Conservation (phyloP, 2,888 invertebrate genomes). For the Hyles lineata region DNA sequence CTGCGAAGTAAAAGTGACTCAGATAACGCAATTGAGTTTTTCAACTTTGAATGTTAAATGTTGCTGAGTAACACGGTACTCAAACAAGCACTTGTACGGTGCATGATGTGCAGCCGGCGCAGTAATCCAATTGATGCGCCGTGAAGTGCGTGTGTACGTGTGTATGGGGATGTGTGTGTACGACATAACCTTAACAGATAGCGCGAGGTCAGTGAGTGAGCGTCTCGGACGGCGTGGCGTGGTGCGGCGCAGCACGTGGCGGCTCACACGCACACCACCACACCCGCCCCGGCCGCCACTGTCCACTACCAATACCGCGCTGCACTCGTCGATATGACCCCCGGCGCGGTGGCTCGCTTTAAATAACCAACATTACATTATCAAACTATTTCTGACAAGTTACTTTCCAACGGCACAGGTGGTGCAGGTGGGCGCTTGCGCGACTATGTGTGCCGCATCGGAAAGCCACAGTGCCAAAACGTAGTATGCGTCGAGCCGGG, state of each 20-base stretch:
- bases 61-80: background rate
- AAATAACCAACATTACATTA: conserved; percentile 5
- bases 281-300: background rate
- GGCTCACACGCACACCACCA: conserved; percentile 29
- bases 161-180: background rate
- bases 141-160: conserved; percentile 2
- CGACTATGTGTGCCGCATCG: conserved; percentile 53
- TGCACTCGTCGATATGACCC: background rate
- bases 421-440: conserved; percentile 62
- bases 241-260: conserved; percentile 27
- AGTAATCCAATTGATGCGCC: conserved; percentile 17
- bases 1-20: background rate
- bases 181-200: conserved; percentile 25
- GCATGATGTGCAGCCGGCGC: conserved; percentile 11
- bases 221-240: background rate
- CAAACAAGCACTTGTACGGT: conserved; percentile 20
- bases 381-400: conserved; percentile 33
- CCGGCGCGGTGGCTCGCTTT: background rate
- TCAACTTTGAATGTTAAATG: background rate
- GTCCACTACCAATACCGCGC: too few relatives aligned
- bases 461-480: conserved; percentile 16
- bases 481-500: conserved; percentile 31
- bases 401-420: conserved; percentile 34
- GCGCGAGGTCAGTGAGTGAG: conserved; percentile 27
- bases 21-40: background rate